These are phyloP conservation scores for Willowsia nigromaculata DNA, from an alignment of 2,888 invertebrate species.

Conservation along the genomic window DNA sequence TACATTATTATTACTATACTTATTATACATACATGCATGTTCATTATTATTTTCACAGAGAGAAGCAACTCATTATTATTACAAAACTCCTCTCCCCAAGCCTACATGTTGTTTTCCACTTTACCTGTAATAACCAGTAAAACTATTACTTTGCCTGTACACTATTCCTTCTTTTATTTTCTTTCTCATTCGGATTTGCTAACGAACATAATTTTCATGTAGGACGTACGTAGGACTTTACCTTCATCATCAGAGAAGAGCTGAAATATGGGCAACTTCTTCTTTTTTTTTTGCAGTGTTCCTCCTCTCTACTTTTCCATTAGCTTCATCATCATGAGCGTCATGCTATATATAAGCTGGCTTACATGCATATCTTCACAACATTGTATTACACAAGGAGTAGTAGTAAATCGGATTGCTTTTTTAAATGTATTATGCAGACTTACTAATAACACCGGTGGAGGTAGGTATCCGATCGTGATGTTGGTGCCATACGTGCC, in stretches of 20 bases:
- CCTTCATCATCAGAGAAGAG: slow-evolving; percentile 4
- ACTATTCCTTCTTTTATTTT: neutral
- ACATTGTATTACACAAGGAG: neutral
- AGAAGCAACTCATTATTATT: slow-evolving; percentile 45
- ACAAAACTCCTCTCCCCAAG: slow-evolving; percentile 23
- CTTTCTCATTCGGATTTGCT: slow-evolving; percentile 42
- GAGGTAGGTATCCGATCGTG: neutral
- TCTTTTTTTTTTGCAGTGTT: slow-evolving; percentile 17
- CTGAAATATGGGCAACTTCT: neutral
- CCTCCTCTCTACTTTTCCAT: slow-evolving; percentile 21
- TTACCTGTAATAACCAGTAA: slow-evolving; percentile 47
- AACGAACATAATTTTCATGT: slow-evolving; percentile 58
- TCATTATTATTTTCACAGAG: slow-evolving; percentile 52
- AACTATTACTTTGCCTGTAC: slow-evolving; percentile 30
- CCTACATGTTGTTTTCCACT: slow-evolving; percentile 31
- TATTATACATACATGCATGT: slow-evolving; percentile 9
- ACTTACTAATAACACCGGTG: slow-evolving; percentile 28
- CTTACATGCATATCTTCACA: neutral
- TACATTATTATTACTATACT: slow-evolving; percentile 5
- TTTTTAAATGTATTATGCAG: slow-evolving; percentile 47
- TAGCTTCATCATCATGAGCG: slow-evolving; percentile 11
- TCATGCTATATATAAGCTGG: neutral
- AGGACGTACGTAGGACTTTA: neutral
- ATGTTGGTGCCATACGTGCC: neutral
- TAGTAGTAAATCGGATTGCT: slow-evolving; percentile 32